Evolutionary conservation across 2,797 vertebrate species (phyloP).

Genomic region (Danio albolineatus): DNA sequence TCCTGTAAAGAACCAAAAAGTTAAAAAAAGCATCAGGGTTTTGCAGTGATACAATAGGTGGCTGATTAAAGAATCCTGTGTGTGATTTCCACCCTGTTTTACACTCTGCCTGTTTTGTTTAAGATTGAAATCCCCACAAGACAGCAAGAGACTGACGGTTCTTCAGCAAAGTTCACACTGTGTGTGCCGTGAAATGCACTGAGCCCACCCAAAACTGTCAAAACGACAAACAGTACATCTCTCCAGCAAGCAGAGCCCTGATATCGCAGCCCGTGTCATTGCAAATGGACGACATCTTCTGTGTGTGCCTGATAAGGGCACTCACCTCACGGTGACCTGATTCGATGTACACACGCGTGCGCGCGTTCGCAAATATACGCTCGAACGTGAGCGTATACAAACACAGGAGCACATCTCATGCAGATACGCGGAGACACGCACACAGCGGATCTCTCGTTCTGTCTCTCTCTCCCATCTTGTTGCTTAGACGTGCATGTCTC

Average conservation of each 20-base stretch:
- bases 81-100: conserved; percentile 54
- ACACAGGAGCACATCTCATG: conserved; percentile 22
- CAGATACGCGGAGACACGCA: conserved; percentile 37
- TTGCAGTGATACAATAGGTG: conserved; percentile 46
- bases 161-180: conserved; percentile 75
- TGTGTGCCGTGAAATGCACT: conserved; percentile 71
- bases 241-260: conserved; percentile 66
- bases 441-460: conserved; percentile 40
- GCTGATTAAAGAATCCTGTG: conserved; percentile 56
- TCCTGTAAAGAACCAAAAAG: background rate
- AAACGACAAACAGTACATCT: conserved; percentile 75
- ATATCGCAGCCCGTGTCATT: conserved; percentile 72
- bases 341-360: conserved; percentile 47
- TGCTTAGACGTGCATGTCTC: conserved; percentile 63
- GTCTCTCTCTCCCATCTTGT: conserved; percentile 48
- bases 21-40: background rate
- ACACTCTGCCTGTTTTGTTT: conserved; percentile 66
- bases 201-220: conserved; percentile 77
- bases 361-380: conserved; percentile 19
- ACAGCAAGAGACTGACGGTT: conserved; percentile 71
- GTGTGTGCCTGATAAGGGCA: conserved; percentile 75
- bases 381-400: conserved; percentile 54
- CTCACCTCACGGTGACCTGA: conserved; percentile 75
- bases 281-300: conserved; percentile 76
- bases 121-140: conserved; percentile 74